Evolutionary conservation across 2,113 vertebrate species (phyloP).

Genomic region (Hirundichthys speculiger): DNA sequence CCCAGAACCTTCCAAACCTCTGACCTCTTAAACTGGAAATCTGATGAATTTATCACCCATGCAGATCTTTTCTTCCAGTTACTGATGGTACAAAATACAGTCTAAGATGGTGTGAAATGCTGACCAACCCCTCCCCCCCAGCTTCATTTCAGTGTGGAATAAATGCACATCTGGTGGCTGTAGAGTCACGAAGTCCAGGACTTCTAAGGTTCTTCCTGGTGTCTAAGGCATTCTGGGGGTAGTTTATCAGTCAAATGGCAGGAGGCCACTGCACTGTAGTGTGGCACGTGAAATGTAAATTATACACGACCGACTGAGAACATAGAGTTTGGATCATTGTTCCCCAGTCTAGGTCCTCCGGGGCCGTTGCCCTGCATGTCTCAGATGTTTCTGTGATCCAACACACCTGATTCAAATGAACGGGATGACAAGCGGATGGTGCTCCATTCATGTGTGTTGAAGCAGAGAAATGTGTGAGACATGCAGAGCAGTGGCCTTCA

Average conservation of each 20-base stretch:
- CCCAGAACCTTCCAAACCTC: slow-evolving; percentile 10
- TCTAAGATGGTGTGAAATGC: slow-evolving; percentile 69
- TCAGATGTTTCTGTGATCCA: no score
- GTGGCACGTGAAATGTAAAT: slow-evolving; percentile 60
- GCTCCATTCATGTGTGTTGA: no score
- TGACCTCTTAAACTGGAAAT: background rate
- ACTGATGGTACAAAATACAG: slow-evolving; percentile 43
- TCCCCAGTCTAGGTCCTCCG: no score
- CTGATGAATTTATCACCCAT: background rate
- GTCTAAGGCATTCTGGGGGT: slow-evolving; percentile 72
- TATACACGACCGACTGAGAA: slow-evolving; percentile 21
- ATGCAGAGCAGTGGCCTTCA: no score
- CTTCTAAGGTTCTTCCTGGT: slow-evolving; percentile 44
- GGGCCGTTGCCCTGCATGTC: no score
- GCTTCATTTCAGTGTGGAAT: slow-evolving; percentile 49
- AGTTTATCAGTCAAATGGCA: slow-evolving; percentile 60
- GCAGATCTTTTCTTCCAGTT: slow-evolving; percentile 36
- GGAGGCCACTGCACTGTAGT: slow-evolving; percentile 51
- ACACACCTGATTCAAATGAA: no score
- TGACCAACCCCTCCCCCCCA: slow-evolving; percentile 33
- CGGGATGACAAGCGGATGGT: no score
- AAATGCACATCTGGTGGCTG: slow-evolving; percentile 73
- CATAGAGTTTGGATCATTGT: no score
- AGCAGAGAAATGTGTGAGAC: no score
- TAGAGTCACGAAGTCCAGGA: slow-evolving; percentile 54